These are phyloP conservation scores for Amblyteles armatorius DNA, from an alignment of 2,888 invertebrate genomes.

Conservation along the genomic window DNA sequence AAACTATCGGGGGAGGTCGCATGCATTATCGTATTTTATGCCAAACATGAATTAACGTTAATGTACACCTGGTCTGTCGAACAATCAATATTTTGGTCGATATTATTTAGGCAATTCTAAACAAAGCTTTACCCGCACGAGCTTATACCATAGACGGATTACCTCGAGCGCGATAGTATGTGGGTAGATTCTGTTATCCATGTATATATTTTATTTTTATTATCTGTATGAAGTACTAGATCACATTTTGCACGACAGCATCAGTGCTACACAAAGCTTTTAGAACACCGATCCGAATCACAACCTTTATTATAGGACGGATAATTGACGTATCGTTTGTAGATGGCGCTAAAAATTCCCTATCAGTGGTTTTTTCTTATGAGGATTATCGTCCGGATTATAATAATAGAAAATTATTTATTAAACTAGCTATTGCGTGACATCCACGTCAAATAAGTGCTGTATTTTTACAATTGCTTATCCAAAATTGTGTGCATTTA, in stretches of 20 bases:
- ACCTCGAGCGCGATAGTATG: constrained; percentile 50
- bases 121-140: too few species aligned
- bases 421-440: too few species aligned
- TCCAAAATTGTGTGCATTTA: too few species aligned
- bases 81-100: constrained; percentile 53
- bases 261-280: constrained; percentile 70
- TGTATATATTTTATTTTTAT: constrained; percentile 69
- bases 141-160: constrained; percentile 26
- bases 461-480: too few species aligned
- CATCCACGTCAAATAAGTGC: too few species aligned
- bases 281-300: constrained; percentile 55
- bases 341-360: too few species aligned
- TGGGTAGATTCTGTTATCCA: constrained; percentile 16
- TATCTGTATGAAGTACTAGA: constrained; percentile 75
- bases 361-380: too few species aligned
- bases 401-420: too few species aligned
- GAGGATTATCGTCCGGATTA: too few species aligned
- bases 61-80: constrained; percentile 28
- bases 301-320: constrained; percentile 37
- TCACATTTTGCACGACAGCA: constrained; percentile 81
- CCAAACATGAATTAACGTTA: constrained; percentile 32
- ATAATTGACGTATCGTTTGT: not conserved
- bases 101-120: constrained; percentile 1
- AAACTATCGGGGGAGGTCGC: constrained; percentile 60
- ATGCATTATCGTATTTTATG: constrained; percentile 48